A percentile compares a stretch with the other conserved stretches of the same genome.
Evolutionary conservation across 2,888 invertebrate genomes (phyloP).

Genomic region (Leptinotarsa tumamoca): DNA sequence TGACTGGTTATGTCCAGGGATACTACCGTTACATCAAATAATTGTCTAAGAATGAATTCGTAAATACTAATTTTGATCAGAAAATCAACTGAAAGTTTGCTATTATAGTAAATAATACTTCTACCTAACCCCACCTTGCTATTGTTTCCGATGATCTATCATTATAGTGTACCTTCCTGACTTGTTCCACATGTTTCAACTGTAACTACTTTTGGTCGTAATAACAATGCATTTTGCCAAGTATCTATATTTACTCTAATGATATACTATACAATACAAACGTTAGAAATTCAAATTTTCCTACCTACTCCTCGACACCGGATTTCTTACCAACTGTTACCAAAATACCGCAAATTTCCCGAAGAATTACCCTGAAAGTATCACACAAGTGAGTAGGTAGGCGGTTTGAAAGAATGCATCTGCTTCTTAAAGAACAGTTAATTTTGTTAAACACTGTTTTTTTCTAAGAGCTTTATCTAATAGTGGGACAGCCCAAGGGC

Average conservation of each 20-base stretch:
- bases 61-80: no score
- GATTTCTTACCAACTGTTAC: slow-evolving; percentile 8
- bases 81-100: no score
- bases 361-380: slow-evolving; percentile 6
- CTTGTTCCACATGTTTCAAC: background rate
- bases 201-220: background rate
- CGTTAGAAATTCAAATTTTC: slow-evolving; percentile 3
- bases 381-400: slow-evolving; percentile 6
- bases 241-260: slow-evolving; percentile 1
- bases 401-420: slow-evolving; percentile 27
- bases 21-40: no score
- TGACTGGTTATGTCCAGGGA: no score
- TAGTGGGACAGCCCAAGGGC: slow-evolving; percentile 19
- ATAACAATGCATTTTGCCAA: background rate
- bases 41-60: no score
- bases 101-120: no score
- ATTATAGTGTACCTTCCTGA: background rate
- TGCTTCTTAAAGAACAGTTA: slow-evolving; percentile 1
- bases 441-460: slow-evolving; percentile 28
- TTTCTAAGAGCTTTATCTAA: slow-evolving; percentile 21
- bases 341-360: slow-evolving; percentile 8
- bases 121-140: background rate
- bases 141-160: background rate
- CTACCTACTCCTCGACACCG: background rate
- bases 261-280: background rate